Evolutionary conservation across 2,888 invertebrate species (phyloP).

Genomic region (Drosophila monieri): DNA sequence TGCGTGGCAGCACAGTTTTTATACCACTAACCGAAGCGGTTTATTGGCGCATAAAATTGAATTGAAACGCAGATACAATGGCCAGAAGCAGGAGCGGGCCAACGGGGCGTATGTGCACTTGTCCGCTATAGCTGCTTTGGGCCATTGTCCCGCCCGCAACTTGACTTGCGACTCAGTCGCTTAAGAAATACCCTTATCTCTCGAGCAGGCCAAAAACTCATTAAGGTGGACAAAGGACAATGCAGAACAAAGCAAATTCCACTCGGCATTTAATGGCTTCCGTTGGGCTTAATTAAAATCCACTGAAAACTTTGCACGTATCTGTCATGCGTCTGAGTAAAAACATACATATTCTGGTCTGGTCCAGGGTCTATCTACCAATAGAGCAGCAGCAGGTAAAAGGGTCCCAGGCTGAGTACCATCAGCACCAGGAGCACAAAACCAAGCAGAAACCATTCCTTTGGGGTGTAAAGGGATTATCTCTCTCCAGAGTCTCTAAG

Average conservation of each 20-base stretch:
- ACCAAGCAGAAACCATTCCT: conserved; percentile 47
- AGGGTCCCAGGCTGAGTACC: conserved; percentile 55
- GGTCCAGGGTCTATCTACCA: conserved; percentile 49
- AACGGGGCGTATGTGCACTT: conserved; percentile 28
- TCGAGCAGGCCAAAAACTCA: conserved; percentile 25
- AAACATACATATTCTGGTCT: not conserved
- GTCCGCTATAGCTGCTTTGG: not conserved
- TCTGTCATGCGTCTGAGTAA: conserved; percentile 13
- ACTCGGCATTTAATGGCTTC: conserved; percentile 38
- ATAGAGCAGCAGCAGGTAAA: conserved; percentile 56
- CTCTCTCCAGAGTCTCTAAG: not conserved
- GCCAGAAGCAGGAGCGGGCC: not conserved
- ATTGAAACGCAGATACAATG: conserved; percentile 62
- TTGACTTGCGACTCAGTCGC: conserved; percentile 10
- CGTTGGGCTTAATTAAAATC: conserved; percentile 43
- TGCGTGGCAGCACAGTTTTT: conserved; percentile 46
- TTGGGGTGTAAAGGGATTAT: not conserved
- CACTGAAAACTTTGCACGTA: conserved; percentile 26
- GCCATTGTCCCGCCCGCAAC: conserved; percentile 16
- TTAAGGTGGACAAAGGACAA: conserved; percentile 41
- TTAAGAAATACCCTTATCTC: conserved; percentile 29
- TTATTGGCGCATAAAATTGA: conserved; percentile 75
- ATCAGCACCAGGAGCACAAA: conserved; percentile 43
- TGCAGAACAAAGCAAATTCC: conserved; percentile 26
- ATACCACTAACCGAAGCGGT: conserved; percentile 60